Base-by-base conservation (phyloP, 2,113 vertebrate genomes). In the Micronycteris hirsuta region DNA sequence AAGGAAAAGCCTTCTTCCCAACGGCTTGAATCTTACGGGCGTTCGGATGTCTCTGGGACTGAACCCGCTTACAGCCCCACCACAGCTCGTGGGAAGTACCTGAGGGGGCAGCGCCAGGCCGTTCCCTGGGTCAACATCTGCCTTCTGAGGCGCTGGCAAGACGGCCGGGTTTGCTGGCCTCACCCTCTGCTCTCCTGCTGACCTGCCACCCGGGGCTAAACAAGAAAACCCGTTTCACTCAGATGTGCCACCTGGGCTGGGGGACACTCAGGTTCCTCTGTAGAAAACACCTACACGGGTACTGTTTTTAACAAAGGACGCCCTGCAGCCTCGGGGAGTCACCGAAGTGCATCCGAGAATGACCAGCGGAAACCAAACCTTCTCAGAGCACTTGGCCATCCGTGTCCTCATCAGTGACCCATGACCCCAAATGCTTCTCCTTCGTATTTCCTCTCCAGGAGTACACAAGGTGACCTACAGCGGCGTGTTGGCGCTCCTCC, bases 121-220 rank as follows among this genome's bases (percentile, higher is more conserved):
- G 26, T 95, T 87, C 63, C 95, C 94, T 19, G 12, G 97, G 11
- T 17, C 63, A 41, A 31, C 78, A 41, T 80, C 95, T 89, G 98
- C 97, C 96, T 98, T 98, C 95, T 92, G 96, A 17, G 98, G 98
- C 10, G 98, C 99, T 2, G 98, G 98, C 1, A 98, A n/a, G 80
- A 98, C 98, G 0, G 96, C 99, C 9, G 98, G 98, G 47, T 98
- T 80, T 20, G 97, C 98, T 3, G 98, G 97, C 61, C 98, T 97
- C 83, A 93, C 80, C 98, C 98, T 98, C 83, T 97, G 98, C 33
- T 98, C 97, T 68, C 98, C 97, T 33, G 52, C 7, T 0, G 86
- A 91, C 86, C 95, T 94, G 86, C 97, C 97, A 28, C 90, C 95
- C 84, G 98, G 89, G 86, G 96, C 99, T 99, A 65, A 49, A 97